Base-by-base conservation (phyloP, 2,797 vertebrate genomes). In the Ataeniobius toweri region DNA sequence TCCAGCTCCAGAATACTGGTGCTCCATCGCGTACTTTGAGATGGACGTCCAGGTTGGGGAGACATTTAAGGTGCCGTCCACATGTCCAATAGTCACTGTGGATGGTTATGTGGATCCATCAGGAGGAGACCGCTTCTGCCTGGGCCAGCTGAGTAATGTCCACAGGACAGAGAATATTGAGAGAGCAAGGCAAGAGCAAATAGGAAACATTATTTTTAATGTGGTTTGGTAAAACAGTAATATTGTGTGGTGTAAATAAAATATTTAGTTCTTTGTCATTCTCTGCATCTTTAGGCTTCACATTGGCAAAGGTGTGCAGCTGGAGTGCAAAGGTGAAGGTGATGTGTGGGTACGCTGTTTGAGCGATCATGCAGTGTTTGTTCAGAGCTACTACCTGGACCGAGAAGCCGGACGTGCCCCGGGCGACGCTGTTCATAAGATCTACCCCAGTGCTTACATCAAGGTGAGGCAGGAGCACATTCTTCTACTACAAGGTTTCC, bases 11-110 rank as follows among this genome's bases (percentile, higher is more conserved):
- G 98, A 99, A 24, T 99, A 99, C 82, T 99, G 98, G 98, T 99
- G 98, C 90, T 99, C 98, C 48, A 99, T 99, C 26, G 98, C 98
- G 0, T 99, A 99, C 86, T 99, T 99, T 76, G 98, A 99, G 93
- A 99, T 99, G 98, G 98, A 99, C 3, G 98, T 99, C 79, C 98
- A 99, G 87, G 98, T 99, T 9, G 98, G 98, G 24, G 98, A 99
- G 89, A 99, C 97, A 0, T 99, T 99, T 74, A 99, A 99, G 89
- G 98, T 99, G 76, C 98, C 97, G 20, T 98, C 98, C 9, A 98
- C 96, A 86, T 99, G 98, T 81, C 98, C 98, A 0, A 89, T 98
- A 16, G 98, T 99, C 78, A 99, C 98, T 0, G 98, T 99, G 74
- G 98, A 99, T 16, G 98, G 98, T 0, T 99, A 99, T 0, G 98